phyloP scores from a whole-genome alignment of 2,797 vertebrate species.

The Bryconaethiops microstoma region DNA sequence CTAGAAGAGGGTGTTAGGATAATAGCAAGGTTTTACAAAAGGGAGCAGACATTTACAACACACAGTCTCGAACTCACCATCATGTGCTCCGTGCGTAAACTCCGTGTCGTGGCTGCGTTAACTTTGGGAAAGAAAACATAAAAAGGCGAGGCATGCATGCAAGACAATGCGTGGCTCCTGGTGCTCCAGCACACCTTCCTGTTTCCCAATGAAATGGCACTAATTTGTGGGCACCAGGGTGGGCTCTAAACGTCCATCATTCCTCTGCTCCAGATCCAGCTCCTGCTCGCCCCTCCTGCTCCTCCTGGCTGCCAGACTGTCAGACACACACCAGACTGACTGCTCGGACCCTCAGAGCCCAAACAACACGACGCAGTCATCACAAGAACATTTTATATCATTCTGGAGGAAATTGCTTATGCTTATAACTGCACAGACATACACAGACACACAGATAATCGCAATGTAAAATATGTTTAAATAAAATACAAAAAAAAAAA shows the following conservation, averaged over 20 bases:
- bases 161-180: not conserved
- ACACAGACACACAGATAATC: too few species aligned
- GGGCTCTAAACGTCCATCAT: slow-evolving; percentile 51
- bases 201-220: slow-evolving; percentile 35
- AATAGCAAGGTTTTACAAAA: not conserved
- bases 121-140: slow-evolving; percentile 8
- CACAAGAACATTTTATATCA: not conserved
- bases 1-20: not conserved
- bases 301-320: slow-evolving; percentile 21
- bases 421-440: too few species aligned
- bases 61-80: slow-evolving; percentile 50
- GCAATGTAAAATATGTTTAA: too few species aligned
- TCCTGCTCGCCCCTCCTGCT: slow-evolving; percentile 47
- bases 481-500: too few species aligned
- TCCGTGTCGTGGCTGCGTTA: slow-evolving; percentile 36
- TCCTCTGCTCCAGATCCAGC: slow-evolving; percentile 54
- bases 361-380: not conserved
- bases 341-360: not conserved
- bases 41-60: not conserved
- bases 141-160: not conserved
- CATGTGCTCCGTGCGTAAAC: slow-evolving; percentile 47
- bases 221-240: slow-evolving; percentile 51
- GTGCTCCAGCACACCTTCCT: not conserved
- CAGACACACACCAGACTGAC: slow-evolving; percentile 50
- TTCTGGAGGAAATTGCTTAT: too few species aligned